Conservation (phyloP, 2,888 invertebrate genomes). For the Pherbina coryleti region DNA sequence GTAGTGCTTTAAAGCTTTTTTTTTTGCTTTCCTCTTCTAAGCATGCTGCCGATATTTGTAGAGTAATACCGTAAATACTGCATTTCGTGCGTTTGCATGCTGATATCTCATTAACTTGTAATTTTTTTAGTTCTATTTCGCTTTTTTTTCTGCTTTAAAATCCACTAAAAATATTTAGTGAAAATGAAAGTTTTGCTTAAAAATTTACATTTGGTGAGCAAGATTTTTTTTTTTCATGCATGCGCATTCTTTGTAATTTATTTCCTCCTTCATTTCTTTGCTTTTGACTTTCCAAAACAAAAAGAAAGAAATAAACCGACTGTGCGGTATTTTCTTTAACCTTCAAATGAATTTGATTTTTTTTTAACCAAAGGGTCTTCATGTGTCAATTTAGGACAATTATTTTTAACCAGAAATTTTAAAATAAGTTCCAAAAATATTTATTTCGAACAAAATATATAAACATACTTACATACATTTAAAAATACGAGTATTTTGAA, state of each 20-base stretch:
- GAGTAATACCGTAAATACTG: neutral
- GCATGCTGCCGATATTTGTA: neutral
- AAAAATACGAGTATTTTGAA: no score
- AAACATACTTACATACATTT: no score
- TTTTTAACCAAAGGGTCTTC: no score
- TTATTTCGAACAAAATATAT: no score
- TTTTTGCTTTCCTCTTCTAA: neutral
- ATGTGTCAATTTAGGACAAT: no score
- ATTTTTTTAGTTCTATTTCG: neutral
- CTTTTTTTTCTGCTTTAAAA: neutral
- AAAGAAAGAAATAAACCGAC: no score
- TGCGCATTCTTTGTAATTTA: neutral
- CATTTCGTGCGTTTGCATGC: neutral
- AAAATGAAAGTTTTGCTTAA: conserved; percentile 27
- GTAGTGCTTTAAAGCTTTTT: neutral
- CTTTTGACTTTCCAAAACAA: neutral
- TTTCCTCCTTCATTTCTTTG: neutral
- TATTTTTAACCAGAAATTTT: no score
- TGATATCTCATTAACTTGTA: conserved; percentile 4
- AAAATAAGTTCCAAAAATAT: no score
- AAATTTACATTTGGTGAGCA: neutral
- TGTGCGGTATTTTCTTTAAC: no score
- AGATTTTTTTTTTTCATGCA: neutral
- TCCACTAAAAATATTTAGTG: neutral
- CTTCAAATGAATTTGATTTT: no score